Evolutionary conservation across 2,113 vertebrate species (phyloP), one percentile per base, ranked within the genome.

Genomic region (Gymnorhina tibicen): DNA sequence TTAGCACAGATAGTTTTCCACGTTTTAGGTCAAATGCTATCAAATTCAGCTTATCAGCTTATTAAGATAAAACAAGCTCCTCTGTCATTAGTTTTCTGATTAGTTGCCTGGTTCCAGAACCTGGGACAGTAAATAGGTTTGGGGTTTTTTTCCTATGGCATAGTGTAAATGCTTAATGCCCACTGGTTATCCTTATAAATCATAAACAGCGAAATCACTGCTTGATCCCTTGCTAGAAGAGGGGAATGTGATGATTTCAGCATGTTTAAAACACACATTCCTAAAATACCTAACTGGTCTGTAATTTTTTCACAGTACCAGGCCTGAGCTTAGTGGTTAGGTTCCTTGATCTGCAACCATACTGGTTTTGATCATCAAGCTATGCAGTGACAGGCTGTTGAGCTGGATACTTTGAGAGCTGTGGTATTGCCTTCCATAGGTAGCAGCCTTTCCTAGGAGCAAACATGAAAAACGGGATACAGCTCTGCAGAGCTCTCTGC

Each of bases 231-330:
- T 67, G 42, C 63, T 87, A 11, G 64, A 64, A 79, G 22, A 78
- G 7, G 10, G 8, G 69, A 88, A 93, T 89, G 73, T 87, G 94
- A 95, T 93, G 68, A 75, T 82, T 96, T 94, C 93, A 93, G 87
- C 80, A 66, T 87, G 73, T 85, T 95, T 87, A 50, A 59, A 59
- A 85, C 53, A 92, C 50, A 28, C 90, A 89, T 93, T 95, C 83
- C 76, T 82, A 37, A 67, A 91, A 93, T 93, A 89, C 62, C 82
- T 64, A 69, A 77, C 56, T 88, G 16, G 19, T 93, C 73, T 92
- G 68, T 85, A 81, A 76, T 93, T 95, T 95, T 89, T 95, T 93
- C 89, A 75, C 60, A 70, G 37, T 18, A 3, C 37, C 91, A 90
- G 37, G 67, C 67, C 76, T 92, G 52, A 73, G n/a, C 69, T 85